Conservation (phyloP, 1,140 invertebrate species). For the Brachionus rubens region DNA sequence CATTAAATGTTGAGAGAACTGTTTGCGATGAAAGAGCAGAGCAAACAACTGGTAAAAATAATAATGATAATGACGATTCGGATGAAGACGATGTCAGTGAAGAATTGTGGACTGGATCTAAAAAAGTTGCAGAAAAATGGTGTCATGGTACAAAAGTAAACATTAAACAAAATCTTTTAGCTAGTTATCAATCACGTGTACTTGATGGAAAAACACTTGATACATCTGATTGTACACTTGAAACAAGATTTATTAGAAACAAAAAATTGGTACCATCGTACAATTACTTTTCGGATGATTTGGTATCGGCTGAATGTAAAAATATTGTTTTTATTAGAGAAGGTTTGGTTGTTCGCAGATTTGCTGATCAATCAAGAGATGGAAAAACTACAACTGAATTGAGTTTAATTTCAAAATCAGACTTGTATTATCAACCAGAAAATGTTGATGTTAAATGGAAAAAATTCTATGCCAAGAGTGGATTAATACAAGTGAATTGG, state of each 20-base stretch:
- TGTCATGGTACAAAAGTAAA: slow-evolving; percentile 29
- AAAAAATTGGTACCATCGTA: background rate
- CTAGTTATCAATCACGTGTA: background rate
- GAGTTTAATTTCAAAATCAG: background rate
- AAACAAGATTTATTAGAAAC: background rate
- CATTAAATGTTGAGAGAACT: background rate
- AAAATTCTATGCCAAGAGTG: slow-evolving; percentile 1
- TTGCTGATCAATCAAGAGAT: background rate
- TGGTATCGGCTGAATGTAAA: background rate
- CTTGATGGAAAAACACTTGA: background rate
- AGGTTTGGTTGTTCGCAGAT: background rate
- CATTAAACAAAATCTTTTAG: slow-evolving; percentile 4
- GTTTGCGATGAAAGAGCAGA: background rate
- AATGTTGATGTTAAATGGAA: background rate
- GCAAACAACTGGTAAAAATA: background rate
- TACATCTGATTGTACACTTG: background rate
- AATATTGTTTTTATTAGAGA: background rate
- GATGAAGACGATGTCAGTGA: background rate
- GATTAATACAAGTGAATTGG: background rate
- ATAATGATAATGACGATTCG: background rate
- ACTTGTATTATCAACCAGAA: background rate
- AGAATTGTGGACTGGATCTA: background rate
- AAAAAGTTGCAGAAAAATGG: background rate
- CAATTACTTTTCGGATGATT: background rate
- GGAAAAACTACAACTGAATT: background rate